Evolutionary conservation across 1,140 invertebrate species (phyloP).

Genomic region (Episyrphus balteatus): DNA sequence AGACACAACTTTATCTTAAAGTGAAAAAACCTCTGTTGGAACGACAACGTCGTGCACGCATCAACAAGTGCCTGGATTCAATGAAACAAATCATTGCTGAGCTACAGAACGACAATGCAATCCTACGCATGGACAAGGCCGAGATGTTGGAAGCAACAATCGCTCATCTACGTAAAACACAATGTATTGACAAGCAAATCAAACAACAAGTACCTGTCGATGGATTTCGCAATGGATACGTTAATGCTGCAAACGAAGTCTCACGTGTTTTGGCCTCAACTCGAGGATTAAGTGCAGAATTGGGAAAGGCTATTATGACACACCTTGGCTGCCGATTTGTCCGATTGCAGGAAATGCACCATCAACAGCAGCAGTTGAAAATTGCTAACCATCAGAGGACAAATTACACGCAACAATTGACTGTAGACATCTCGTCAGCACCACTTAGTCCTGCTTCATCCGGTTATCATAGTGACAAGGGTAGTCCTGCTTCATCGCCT

Average conservation of each 20-base stretch:
- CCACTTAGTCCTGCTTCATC: constrained; percentile 29
- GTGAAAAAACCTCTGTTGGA: constrained; percentile 94
- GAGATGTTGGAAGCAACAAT: constrained; percentile 91
- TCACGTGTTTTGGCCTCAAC: constrained; percentile 72
- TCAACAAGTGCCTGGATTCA: constrained; percentile 88
- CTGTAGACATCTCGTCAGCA: not conserved
- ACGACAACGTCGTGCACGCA: constrained; percentile 81
- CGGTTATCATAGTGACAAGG: constrained; percentile 31
- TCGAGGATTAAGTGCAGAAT: constrained; percentile 69
- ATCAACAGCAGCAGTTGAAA: constrained; percentile 10
- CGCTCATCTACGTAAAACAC: constrained; percentile 55
- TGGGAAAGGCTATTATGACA: constrained; percentile 77
- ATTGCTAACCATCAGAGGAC: not conserved
- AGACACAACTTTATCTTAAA: constrained; percentile 85
- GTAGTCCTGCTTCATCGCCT: constrained; percentile 26
- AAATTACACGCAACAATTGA: constrained; percentile 5
- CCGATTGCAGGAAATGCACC: constrained; percentile 42
- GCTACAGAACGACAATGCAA: constrained; percentile 80
- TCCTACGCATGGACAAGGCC: constrained; percentile 90
- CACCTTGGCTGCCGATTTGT: constrained; percentile 72
- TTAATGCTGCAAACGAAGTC: constrained; percentile 85
- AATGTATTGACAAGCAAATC: constrained; percentile 14
- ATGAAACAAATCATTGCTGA: constrained; percentile 86
- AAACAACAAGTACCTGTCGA: constrained; percentile 44
- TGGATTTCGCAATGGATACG: constrained; percentile 81